A percentile compares a stretch with the other conserved stretches of the same genome.
phyloP scores from a whole-genome alignment of 2,113 vertebrate genomes.

The Channa argus region DNA sequence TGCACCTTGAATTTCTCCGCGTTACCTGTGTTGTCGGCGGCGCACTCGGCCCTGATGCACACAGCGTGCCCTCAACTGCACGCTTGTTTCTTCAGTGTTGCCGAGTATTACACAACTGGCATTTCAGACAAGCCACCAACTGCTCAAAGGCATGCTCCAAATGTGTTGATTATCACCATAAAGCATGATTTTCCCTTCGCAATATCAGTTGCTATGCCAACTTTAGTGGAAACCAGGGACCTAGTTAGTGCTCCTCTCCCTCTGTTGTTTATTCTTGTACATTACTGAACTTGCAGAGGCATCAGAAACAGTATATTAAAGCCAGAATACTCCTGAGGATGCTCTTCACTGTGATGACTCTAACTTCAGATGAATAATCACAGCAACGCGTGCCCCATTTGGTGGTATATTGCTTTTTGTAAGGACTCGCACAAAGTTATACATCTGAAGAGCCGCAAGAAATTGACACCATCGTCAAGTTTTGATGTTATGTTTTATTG shows the following conservation, averaged over 20 bases:
- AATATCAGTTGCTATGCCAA: slow-evolving; percentile 67
- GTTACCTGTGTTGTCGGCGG: background rate
- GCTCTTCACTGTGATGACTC: slow-evolving; percentile 21
- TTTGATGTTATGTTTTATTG: background rate
- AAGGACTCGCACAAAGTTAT: background rate
- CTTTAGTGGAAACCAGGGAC: slow-evolving; percentile 45
- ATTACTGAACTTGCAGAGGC: slow-evolving; percentile 36
- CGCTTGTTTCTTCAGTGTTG: slow-evolving; percentile 30
- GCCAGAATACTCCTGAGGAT: slow-evolving; percentile 27
- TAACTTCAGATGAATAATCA: slow-evolving; percentile 32
- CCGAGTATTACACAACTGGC: slow-evolving; percentile 33
- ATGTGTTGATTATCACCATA: slow-evolving; percentile 50
- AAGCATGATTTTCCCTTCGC: slow-evolving; percentile 33
- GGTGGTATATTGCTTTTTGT: slow-evolving; percentile 13
- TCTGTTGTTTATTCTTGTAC: slow-evolving; percentile 45
- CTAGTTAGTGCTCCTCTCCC: slow-evolving; percentile 46
- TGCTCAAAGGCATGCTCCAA: slow-evolving; percentile 43
- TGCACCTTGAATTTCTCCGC: slow-evolving; percentile 4
- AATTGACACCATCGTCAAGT: background rate
- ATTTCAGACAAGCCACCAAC: slow-evolving; percentile 13
- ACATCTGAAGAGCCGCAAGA: background rate
- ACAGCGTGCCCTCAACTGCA: background rate
- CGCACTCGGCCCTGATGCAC: background rate
- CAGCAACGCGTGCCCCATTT: slow-evolving; percentile 10
- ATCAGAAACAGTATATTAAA: slow-evolving; percentile 49